These are phyloP conservation scores for Chloropsis cyanopogon DNA, from an alignment of 2,113 vertebrate genomes.

Conservation along the genomic window DNA sequence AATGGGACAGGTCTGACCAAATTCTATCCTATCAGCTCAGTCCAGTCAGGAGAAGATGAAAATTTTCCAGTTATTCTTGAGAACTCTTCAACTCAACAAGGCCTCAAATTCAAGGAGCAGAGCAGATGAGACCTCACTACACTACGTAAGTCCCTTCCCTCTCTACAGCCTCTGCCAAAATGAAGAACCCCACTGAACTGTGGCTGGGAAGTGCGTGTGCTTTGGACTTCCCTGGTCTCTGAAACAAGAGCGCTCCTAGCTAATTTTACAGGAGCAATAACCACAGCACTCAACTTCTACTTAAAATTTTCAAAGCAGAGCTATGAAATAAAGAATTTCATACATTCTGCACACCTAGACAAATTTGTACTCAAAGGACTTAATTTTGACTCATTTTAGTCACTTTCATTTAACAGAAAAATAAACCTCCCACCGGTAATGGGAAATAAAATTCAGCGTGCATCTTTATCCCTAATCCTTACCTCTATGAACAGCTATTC, in stretches of 20 bases:
- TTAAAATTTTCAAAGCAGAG: not conserved
- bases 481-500: not conserved
- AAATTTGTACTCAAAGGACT: not conserved
- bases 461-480: not conserved
- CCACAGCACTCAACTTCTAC: not conserved
- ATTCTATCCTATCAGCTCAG: not conserved
- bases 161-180: not conserved
- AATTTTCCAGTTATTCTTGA: not conserved
- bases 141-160: not conserved
- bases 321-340: not conserved
- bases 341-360: not conserved
- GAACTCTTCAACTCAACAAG: not conserved
- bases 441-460: not conserved
- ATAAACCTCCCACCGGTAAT: not conserved
- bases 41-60: not conserved
- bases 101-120: not conserved
- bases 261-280: not conserved
- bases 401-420: not conserved
- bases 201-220: rapidly evolving
- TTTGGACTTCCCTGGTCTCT: not conserved
- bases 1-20: not conserved
- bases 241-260: not conserved
- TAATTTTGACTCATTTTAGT: not conserved
- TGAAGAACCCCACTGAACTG: not conserved
- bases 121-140: not conserved